Percentiles rank a stretch among this genome's conserved stretches.
phyloP scores from a whole-genome alignment of 2,797 vertebrate species.

The Scleropages formosus region DNA sequence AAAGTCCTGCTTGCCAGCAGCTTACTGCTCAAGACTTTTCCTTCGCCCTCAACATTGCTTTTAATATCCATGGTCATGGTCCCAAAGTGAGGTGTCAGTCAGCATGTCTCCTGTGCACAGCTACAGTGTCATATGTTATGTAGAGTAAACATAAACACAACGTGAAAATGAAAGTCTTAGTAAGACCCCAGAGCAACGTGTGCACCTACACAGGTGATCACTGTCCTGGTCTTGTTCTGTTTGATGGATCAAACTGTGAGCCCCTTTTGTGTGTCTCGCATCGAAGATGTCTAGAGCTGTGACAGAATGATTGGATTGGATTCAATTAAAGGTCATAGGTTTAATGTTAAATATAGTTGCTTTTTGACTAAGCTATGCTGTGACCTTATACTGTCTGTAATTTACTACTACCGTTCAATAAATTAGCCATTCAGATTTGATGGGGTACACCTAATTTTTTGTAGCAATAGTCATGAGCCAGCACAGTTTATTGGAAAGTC shows the following conservation, averaged over 20 bases:
- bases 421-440: too few relatives aligned
- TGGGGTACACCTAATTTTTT: too few relatives aligned
- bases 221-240: not conserved
- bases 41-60: slow-evolving; percentile 63
- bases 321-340: too few relatives aligned
- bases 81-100: slow-evolving; percentile 59
- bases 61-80: slow-evolving; percentile 59
- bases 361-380: too few relatives aligned
- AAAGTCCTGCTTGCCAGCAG: slow-evolving; percentile 44
- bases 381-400: too few relatives aligned
- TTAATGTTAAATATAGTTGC: too few relatives aligned
- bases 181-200: not conserved
- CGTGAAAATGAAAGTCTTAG: not conserved
- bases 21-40: slow-evolving; percentile 48
- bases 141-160: slow-evolving; percentile 55
- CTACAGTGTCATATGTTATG: slow-evolving; percentile 52
- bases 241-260: not conserved
- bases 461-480: too few relatives aligned
- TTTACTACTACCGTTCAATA: too few relatives aligned
- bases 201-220: too few relatives aligned
- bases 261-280: not conserved
- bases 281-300: not conserved
- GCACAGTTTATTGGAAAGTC: too few relatives aligned
- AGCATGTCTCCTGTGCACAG: slow-evolving; percentile 66
- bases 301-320: too few relatives aligned